These are phyloP conservation scores for Drosophila quinaria DNA, from an alignment of 2,888 invertebrate genomes.

Conservation along the genomic window DNA sequence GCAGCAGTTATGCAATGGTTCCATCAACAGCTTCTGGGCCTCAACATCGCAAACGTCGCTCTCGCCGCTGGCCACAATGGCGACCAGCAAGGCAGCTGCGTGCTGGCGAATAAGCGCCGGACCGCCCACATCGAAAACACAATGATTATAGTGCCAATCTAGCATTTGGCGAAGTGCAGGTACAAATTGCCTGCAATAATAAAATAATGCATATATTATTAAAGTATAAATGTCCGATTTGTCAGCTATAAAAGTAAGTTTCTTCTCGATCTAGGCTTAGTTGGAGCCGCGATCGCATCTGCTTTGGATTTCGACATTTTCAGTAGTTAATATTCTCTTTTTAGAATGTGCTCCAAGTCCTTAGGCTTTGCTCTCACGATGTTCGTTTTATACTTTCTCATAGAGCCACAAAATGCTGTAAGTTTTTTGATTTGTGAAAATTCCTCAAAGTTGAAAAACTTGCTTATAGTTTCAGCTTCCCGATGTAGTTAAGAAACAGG, in stretches of 20 bases:
- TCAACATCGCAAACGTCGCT: slow-evolving; percentile 75
- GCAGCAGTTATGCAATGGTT: slow-evolving; percentile 81
- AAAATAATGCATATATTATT: slow-evolving; percentile 15
- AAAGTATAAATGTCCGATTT: background rate
- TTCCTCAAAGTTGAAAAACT: background rate
- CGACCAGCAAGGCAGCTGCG: slow-evolving; percentile 83
- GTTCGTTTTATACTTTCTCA: slow-evolving; percentile 25
- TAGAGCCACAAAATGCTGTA: slow-evolving; percentile 54
- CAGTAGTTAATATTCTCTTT: background rate
- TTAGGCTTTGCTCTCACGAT: slow-evolving; percentile 34
- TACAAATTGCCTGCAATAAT: slow-evolving; percentile 78
- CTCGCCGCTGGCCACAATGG: slow-evolving; percentile 77
- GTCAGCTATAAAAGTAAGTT: slow-evolving; percentile 56
- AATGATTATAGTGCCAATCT: slow-evolving; percentile 85
- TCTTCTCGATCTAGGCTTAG: slow-evolving; percentile 33
- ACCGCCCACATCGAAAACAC: slow-evolving; percentile 83
- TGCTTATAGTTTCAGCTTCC: slow-evolving; percentile 73
- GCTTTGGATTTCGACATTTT: background rate
- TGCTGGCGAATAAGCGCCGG: slow-evolving; percentile 84
- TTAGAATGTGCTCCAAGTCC: slow-evolving; percentile 42
- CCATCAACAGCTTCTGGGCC: slow-evolving; percentile 71
- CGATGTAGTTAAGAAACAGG: slow-evolving; percentile 70
- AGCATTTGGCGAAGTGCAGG: slow-evolving; percentile 84
- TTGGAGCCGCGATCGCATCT: slow-evolving; percentile 18
- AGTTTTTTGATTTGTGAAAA: slow-evolving; percentile 18